phyloP scores from a whole-genome alignment of 2,113 vertebrate species.

The Lates calcarifer region DNA sequence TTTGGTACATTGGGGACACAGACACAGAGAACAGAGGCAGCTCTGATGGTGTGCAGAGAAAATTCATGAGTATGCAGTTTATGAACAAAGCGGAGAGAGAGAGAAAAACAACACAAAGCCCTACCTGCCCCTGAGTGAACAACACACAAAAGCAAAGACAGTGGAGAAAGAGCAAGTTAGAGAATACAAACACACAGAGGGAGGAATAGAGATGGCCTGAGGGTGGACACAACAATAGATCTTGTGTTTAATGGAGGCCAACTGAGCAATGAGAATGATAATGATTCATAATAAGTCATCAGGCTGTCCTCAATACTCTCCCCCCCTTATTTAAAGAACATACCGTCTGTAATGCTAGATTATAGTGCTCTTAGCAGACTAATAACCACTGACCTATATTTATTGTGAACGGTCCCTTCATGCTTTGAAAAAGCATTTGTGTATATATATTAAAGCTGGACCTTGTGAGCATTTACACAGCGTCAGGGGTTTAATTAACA shows the following conservation, averaged over 20 bases:
- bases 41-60: background rate
- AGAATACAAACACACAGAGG: background rate
- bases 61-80: constrained; percentile 29
- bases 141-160: constrained; percentile 5
- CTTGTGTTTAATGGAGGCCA: constrained; percentile 18
- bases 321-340: background rate
- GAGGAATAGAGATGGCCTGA: background rate
- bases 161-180: background rate
- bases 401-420: too few species aligned
- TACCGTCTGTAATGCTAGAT: too few species aligned
- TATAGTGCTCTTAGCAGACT: too few species aligned
- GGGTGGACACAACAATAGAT: constrained; percentile 10
- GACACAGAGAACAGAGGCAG: constrained; percentile 4
- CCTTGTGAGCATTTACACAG: too few species aligned
- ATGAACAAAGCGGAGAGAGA: constrained; percentile 24
- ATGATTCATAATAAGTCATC: constrained; percentile 3
- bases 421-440: too few species aligned
- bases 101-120: background rate
- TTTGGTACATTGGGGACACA: too few species aligned
- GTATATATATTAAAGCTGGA: too few species aligned
- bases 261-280: constrained; percentile 8
- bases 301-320: background rate
- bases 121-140: background rate
- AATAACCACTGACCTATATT: too few species aligned
- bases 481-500: too few species aligned